A percentile compares a stretch with the other conserved stretches of the same genome.
Conservation (phyloP, 2,797 vertebrate species). For the Oreochromis mossambicus region DNA sequence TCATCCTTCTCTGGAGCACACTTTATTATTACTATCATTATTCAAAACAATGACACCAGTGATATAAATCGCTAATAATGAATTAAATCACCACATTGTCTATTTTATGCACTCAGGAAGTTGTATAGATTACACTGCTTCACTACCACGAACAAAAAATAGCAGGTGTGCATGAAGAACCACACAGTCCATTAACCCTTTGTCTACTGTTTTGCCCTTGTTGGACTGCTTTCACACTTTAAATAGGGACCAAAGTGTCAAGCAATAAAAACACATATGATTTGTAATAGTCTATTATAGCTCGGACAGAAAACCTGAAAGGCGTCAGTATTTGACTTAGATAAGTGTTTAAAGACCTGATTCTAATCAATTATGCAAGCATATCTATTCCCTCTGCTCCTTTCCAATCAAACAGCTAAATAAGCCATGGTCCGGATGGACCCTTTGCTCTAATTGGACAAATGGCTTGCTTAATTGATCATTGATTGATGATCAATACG, state of each 20-base stretch:
- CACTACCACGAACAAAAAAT: neutral
- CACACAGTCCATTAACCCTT: neutral
- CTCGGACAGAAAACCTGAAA: slow-evolving; percentile 20
- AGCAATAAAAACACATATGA: neutral
- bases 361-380: slow-evolving; percentile 77
- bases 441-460: slow-evolving; percentile 74
- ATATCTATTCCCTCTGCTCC: slow-evolving; percentile 62
- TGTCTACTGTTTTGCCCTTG: neutral
- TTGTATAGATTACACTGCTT: neutral
- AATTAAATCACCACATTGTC: neutral
- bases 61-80: neutral
- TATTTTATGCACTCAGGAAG: neutral
- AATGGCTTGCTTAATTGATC: slow-evolving; percentile 84
- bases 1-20: neutral
- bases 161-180: neutral
- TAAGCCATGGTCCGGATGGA: slow-evolving; percentile 61
- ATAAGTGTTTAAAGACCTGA: slow-evolving; percentile 73
- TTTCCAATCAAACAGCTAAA: slow-evolving; percentile 73
- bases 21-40: neutral
- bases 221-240: neutral
- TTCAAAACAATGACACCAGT: neutral
- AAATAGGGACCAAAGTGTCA: neutral
- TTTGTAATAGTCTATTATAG: neutral
- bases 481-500: slow-evolving; percentile 82
- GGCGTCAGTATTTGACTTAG: slow-evolving; percentile 46